Evolutionary conservation across 2,113 vertebrate genomes (phyloP), one percentile per base, ranked within the genome.

Genomic region (Ceyx margarethae): DNA sequence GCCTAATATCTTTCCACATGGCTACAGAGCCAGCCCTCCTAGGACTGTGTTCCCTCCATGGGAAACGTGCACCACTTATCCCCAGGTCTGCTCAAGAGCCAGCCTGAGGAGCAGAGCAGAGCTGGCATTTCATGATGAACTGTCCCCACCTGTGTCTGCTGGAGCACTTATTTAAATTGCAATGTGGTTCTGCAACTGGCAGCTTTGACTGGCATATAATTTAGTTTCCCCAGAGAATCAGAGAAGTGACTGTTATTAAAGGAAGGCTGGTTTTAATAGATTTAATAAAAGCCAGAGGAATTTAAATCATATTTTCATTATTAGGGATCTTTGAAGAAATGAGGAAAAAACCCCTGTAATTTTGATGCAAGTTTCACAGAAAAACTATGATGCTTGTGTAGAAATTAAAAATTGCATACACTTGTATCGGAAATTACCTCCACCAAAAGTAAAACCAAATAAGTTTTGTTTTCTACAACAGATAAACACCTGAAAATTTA

Each of bases 281-380:
- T 94, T 74, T 91, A 96, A 94, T 96, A 92, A 71, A 94, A 92
- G 48, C 1, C 87, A 96, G 84, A 87, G 35, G 78, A 92, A 82
- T 69, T 48, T 35, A 77, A 96, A 89, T 92, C 14, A 48, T 48
- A 87, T 81, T 92, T 87, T 93, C 56, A 42, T 92, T 82, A 89
- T 85, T 76, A 83, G 50, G 42, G n/a, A 60, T 74, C 75, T 85
- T 74, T 92, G 68, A 95, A 94, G 72, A 92, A 93, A 95, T 12
- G 21, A 89, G 64, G 43, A 26, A 85, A 92, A 87, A 91, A 77
- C 4, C 4, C 37, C 37, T 37, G 10, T 11, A 37, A 37, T 37
- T 37, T 37, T 37, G 37, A 37, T 11, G 37, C 11, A 37, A 37
- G 37, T 37, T 37, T 37, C 37, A 37, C 37, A 37, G n/a, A 85